phyloP scores from a whole-genome alignment of 2,888 invertebrate genomes.

The Drosophila histrio region DNA sequence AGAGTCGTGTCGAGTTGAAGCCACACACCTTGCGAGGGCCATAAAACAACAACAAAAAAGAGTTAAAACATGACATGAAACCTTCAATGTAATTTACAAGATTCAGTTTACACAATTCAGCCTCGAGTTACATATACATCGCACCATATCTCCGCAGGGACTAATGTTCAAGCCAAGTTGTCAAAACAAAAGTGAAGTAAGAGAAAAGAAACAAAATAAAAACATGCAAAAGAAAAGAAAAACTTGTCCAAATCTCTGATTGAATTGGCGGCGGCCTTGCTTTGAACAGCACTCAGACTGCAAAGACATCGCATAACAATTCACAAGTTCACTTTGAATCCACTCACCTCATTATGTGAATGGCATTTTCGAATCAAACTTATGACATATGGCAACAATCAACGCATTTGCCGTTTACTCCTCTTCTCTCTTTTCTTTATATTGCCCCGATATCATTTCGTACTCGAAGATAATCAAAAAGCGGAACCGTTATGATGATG shows the following conservation, averaged over 20 bases:
- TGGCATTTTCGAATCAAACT: conserved; percentile 26
- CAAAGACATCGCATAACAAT: conserved; percentile 4
- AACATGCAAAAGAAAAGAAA: conserved; percentile 19
- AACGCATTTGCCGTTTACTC: conserved; percentile 9
- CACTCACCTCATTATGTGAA: conserved; percentile 21
- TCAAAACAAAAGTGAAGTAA: conserved; percentile 13
- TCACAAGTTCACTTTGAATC: conserved; percentile 9
- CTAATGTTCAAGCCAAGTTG: conserved; percentile 8
- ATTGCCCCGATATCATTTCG: conserved; percentile 23
- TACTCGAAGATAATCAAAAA: conserved; percentile 15
- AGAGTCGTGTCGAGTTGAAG: conserved; percentile 9
- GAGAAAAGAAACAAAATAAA: conserved; percentile 7
- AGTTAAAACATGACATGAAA: conserved; percentile 44
- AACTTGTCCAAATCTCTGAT: conserved; percentile 21
- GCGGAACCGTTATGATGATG: conserved; percentile 19
- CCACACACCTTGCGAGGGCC: conserved; percentile 40
- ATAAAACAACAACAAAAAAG: conserved; percentile 18
- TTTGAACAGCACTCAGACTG: conserved; percentile 5
- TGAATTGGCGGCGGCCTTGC: conserved; percentile 33
- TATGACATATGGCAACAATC: conserved; percentile 46
- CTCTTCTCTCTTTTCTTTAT: conserved; percentile 2
- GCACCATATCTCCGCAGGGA: conserved; percentile 1
- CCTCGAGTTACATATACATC: conserved; percentile 24
- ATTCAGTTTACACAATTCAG: conserved; percentile 31
- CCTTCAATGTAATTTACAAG: conserved; percentile 64